Conservation (phyloP, 2,113 vertebrate species). For the Lepus timidus region DNA sequence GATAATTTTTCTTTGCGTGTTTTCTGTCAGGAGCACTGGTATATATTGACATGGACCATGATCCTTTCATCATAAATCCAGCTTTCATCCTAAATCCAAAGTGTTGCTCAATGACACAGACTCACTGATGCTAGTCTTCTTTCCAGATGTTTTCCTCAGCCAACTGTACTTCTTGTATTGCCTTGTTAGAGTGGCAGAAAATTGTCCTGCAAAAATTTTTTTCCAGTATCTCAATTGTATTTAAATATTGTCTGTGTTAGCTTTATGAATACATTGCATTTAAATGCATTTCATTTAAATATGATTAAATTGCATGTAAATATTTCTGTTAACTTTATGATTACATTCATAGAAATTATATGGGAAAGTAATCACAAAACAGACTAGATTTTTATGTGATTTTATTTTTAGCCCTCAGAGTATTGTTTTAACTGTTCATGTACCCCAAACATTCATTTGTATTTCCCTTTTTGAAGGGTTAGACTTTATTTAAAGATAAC, state of each 20-base stretch:
- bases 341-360: constrained; percentile 45
- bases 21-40: constrained; percentile 34
- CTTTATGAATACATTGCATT: too few relatives aligned
- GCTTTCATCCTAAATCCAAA: not conserved
- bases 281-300: not conserved
- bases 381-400: constrained; percentile 36
- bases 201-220: constrained; percentile 47
- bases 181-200: constrained; percentile 31
- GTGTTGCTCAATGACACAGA: not conserved
- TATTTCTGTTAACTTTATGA: not conserved
- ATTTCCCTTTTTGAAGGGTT: not conserved
- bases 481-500: constrained; percentile 38
- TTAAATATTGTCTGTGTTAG: too few relatives aligned
- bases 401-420: constrained; percentile 33
- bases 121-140: not conserved
- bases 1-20: constrained; percentile 5
- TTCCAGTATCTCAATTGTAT: not conserved
- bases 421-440: constrained; percentile 29
- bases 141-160: not conserved
- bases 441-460: constrained; percentile 4
- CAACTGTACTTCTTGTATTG: not conserved
- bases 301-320: not conserved
- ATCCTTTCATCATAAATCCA: constrained; percentile 25
- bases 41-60: not conserved
- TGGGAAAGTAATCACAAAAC: constrained; percentile 44